Base-by-base conservation (phyloP, 2,888 invertebrate genomes). In the Girardia tigrina region DNA sequence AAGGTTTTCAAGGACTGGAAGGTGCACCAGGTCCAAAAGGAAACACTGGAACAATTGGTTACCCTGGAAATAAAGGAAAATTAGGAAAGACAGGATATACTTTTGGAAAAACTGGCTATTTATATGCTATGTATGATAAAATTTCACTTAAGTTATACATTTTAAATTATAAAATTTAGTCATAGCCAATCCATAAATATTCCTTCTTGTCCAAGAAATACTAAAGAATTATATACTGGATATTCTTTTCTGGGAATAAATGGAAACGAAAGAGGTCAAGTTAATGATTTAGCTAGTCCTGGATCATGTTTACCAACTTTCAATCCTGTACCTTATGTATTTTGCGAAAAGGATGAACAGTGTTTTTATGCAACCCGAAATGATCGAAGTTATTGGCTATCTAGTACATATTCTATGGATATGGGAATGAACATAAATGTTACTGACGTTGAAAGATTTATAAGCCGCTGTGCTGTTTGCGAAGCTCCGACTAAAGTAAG, bases 351-450 rank as follows among this genome's bases (percentile, higher is more conserved):
- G 76, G 92, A 94, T 84, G 90, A 92, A 80, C 90, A 92, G 0
- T 98, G 98, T 84, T 90, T 93, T 84, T 94, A 93, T 83, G 93
- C 94, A 0, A 90, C 91, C 82, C 88, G 93, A 78, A 95, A 92
- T 83, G 97, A 97, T 82, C 94, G 94, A 86, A 94, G 93, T 83
- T 94, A 94, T 85, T 98, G 97, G 97, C 86, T 98, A 26, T 91
- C 93, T 23, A 95, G 97, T 4, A 90, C 93, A 0, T 90, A 90
- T 87, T n/a, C 36, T 12, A 90, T 92, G 0, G 90, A 90, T 88
- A 89, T 90, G 84, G 93, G 94, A 91, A 90, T 90, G 1, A 71
- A 82, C 20, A 76, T 78, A 8, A 29, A 56, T n/a, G 23, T 42
- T n/a, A 29, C 42, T 70, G n/a, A 29, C 12, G 36, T 73, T 8